Base-by-base conservation (phyloP, 2,113 vertebrate species). In the Oryzias melastigma region DNA sequence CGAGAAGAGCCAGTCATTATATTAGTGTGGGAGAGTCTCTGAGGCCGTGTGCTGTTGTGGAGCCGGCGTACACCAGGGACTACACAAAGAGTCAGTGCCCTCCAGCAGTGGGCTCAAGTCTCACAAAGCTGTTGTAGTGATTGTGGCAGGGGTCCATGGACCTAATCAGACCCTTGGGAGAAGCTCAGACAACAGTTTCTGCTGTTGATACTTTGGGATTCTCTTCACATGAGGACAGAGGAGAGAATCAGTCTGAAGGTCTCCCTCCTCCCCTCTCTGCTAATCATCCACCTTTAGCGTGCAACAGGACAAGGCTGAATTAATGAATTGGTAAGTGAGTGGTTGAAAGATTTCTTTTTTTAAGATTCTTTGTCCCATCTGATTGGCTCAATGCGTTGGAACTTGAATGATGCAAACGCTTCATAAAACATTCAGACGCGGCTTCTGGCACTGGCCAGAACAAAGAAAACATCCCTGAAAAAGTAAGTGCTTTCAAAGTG, bases 81-180 rank as follows among this genome's bases (percentile, higher is more conserved):
- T 42, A 68, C 44, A 74, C 74, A 80, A 71, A 78, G 72, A 70
- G 67, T 51, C 52, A 47, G 13, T 71, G 65, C 61, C 73, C 78
- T 67, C 13, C 1, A 75, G 81, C 75, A 45, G 20, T 29, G 63
- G 65, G 56, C 69, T 84, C 64, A 52, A 70, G 55, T 48, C 71
- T 79, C 29, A 56, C 57, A 77, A 70, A 78, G 52, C 22, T 68
- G 68, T 68, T 53, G 52, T 45, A 35, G 64, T 60, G 75, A 80
- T 70, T 77, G 66, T 65, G 55, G 72, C 13, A 1, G 61, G 75
- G 74, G 82, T 81, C 73, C 78, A 19, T 67, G 59, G 71, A 80
- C 76, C 79, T 89, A 89, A 89, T 89, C 84, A 73, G 81, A 71
- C 86, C 84, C 80, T 27, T 57, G 83, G 84, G 84, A 88, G 46